A percentile compares a stretch with the other conserved stretches of the same genome.
Conservation (phyloP, 2,888 invertebrate species). For the Gandaritis pyraliata region DNA sequence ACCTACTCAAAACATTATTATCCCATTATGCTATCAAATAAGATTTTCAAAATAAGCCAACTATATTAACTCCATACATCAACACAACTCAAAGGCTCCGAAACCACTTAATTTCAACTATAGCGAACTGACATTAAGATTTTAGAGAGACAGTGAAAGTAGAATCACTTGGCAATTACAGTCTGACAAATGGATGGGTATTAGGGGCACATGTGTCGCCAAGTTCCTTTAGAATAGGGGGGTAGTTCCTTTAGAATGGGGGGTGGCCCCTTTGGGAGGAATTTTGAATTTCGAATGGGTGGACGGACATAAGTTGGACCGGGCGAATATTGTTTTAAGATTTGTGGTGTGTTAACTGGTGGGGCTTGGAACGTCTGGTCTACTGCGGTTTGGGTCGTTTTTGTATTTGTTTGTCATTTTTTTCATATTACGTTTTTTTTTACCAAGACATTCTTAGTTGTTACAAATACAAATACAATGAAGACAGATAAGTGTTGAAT, state of each 20-base stretch:
- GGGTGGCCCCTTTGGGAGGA: slow-evolving; percentile 37
- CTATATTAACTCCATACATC: slow-evolving; percentile 40
- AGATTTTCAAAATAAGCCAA: slow-evolving; percentile 16
- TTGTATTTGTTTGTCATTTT: too few relatives aligned
- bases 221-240: slow-evolving; percentile 50
- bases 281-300: slow-evolving; percentile 26
- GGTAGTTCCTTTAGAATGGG: slow-evolving; percentile 44
- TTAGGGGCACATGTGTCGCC: slow-evolving; percentile 80
- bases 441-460: too few relatives aligned
- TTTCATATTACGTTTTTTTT: too few relatives aligned
- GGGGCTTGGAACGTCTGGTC: neutral
- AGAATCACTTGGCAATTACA: slow-evolving; percentile 82
- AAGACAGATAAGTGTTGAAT: too few relatives aligned
- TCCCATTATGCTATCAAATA: neutral
- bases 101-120: slow-evolving; percentile 49
- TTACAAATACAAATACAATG: too few relatives aligned
- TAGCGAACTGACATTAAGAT: slow-evolving; percentile 77
- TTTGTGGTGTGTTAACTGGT: slow-evolving; percentile 10
- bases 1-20: too few relatives aligned
- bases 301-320: slow-evolving; percentile 35
- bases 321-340: slow-evolving; percentile 25
- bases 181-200: slow-evolving; percentile 82
- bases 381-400: too few relatives aligned
- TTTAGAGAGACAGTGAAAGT: slow-evolving; percentile 78
- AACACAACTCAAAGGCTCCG: slow-evolving; percentile 32